A percentile compares a stretch with the other conserved stretches of the same genome.
phyloP scores from a whole-genome alignment of 2,797 vertebrate genomes.

The Siniperca scherzeri region DNA sequence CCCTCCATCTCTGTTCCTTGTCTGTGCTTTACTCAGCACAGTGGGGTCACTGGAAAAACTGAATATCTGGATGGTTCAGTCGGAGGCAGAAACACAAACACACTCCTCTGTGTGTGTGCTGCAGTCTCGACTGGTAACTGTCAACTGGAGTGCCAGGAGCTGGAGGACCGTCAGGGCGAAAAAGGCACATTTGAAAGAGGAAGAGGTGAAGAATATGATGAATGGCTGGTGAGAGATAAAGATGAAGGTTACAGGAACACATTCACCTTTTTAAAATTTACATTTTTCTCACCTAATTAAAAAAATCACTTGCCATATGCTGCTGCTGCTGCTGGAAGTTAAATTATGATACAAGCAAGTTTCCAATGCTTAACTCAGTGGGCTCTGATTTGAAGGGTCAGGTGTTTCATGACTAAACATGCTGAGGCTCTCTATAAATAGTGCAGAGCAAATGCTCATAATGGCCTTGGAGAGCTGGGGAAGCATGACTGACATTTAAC shows the following conservation, averaged over 20 bases:
- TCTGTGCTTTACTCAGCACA: conserved; percentile 60
- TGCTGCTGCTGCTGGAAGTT: conserved; percentile 15
- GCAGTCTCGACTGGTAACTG: conserved; percentile 39
- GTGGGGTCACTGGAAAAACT: conserved; percentile 42
- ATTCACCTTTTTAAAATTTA: conserved; percentile 33
- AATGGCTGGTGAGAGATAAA: conserved; percentile 57
- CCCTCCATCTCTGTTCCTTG: conserved; percentile 52
- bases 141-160: conserved; percentile 39
- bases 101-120: conserved; percentile 28
- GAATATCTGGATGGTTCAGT: conserved; percentile 50
- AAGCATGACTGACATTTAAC: conserved; percentile 79
- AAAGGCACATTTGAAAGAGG: conserved; percentile 31
- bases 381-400: conserved; percentile 72
- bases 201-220: conserved; percentile 36
- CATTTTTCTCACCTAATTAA: conserved; percentile 29
- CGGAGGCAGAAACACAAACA: conserved; percentile 54
- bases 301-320: conserved; percentile 13
- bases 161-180: conserved; percentile 39
- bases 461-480: conserved; percentile 70
- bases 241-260: conserved; percentile 50
- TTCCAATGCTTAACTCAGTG: conserved; percentile 50
- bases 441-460: conserved; percentile 66
- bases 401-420: conserved; percentile 81
- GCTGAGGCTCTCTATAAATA: conserved; percentile 76
- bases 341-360: conserved; percentile 43